phyloP scores from a whole-genome alignment of 2,113 vertebrate species.

The Scalopus aquaticus region DNA sequence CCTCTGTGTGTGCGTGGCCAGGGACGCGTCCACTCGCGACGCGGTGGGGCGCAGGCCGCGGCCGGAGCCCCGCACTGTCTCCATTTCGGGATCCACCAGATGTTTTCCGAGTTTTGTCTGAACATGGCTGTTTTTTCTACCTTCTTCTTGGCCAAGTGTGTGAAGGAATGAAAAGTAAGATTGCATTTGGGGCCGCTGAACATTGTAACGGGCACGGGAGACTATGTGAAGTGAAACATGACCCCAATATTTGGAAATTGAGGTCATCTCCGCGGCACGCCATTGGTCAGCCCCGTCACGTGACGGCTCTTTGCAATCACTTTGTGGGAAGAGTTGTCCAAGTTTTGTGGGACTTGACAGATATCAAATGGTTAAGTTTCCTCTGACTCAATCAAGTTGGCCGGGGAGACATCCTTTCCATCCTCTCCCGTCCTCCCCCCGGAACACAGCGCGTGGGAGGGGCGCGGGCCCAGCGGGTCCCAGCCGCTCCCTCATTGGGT shows the following conservation, averaged over 20 bases:
- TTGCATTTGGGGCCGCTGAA: conserved; percentile 60
- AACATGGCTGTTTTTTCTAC: conserved; percentile 7
- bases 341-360: conserved; percentile 52
- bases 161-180: conserved; percentile 65
- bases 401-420: conserved; percentile 42
- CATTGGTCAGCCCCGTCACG: conserved; percentile 59
- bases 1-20: background rate
- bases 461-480: background rate
- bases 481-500: background rate
- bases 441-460: background rate
- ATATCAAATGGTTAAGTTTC: conserved; percentile 73
- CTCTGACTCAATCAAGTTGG: conserved; percentile 76
- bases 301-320: conserved; percentile 55
- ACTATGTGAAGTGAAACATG: conserved; percentile 79
- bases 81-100: conserved; percentile 38
- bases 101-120: conserved; percentile 55
- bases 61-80: background rate
- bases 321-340: conserved; percentile 60
- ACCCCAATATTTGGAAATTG: conserved; percentile 81
- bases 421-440: background rate
- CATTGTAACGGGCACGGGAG: conserved; percentile 63
- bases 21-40: background rate
- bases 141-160: conserved; percentile 56
- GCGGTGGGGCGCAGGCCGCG: background rate
- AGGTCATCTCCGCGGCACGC: conserved; percentile 59